Evolutionary conservation across 2,113 vertebrate species (phyloP).

Genomic region (Phyllostomus hastatus): DNA sequence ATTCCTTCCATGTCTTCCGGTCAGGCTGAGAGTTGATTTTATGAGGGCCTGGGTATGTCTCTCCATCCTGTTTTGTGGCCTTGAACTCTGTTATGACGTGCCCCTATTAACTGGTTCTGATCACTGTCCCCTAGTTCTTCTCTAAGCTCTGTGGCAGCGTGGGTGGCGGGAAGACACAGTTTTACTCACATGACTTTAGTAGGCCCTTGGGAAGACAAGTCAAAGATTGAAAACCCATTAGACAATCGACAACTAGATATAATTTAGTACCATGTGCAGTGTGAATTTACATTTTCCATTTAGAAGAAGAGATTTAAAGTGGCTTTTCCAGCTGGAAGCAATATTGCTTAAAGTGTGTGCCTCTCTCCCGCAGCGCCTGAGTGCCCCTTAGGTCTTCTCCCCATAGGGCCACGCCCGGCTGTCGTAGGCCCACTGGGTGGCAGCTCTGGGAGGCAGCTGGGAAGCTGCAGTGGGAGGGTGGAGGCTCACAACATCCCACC

Average conservation of each 20-base stretch:
- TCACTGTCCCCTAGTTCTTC: neutral
- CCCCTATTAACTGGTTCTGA: neutral
- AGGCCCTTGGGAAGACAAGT: neutral
- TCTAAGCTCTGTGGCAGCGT: neutral
- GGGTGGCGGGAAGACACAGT: neutral
- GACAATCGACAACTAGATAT: rapidly evolving
- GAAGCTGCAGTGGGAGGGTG: neutral
- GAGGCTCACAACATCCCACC: neutral
- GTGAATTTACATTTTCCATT: neutral
- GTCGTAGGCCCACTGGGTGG: rapidly evolving
- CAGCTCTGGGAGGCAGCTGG: neutral
- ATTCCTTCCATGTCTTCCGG: neutral
- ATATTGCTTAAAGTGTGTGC: rapidly evolving
- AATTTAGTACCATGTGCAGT: neutral
- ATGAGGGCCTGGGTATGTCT: neutral
- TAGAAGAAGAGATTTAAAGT: neutral
- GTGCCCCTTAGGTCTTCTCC: neutral
- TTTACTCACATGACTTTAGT: neutral
- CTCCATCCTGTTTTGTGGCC: neutral
- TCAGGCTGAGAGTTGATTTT: neutral
- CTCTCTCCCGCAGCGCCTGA: rapidly evolving
- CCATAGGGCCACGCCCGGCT: rapidly evolving
- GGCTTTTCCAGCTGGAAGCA: neutral
- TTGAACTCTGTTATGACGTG: neutral
- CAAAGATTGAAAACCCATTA: neutral